phyloP scores from a whole-genome alignment of 2,113 vertebrate species.

The Passer domesticus region DNA sequence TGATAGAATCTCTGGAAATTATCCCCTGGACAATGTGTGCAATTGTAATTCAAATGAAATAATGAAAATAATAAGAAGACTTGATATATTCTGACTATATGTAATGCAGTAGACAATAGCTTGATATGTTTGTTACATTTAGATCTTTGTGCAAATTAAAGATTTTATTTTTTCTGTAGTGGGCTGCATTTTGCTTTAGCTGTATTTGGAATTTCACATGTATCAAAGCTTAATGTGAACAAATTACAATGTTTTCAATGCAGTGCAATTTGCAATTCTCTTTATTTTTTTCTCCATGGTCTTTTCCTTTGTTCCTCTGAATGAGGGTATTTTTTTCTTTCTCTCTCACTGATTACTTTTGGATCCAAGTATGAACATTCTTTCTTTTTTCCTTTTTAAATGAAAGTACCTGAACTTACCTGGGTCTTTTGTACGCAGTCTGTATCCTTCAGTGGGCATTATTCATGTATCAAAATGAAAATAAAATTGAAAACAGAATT shows the following conservation, averaged over 20 bases:
- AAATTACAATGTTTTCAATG: background rate
- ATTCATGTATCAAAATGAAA: conserved; percentile 42
- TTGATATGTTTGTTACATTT: background rate
- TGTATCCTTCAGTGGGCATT: conserved; percentile 1
- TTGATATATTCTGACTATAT: background rate
- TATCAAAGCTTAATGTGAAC: background rate
- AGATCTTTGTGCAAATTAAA: conserved; percentile 10
- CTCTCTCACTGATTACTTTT: background rate
- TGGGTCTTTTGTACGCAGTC: background rate
- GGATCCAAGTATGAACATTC: background rate
- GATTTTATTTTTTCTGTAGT: background rate
- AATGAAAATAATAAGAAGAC: background rate
- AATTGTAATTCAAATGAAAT: conserved; percentile 41
- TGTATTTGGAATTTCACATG: background rate
- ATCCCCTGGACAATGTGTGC: background rate
- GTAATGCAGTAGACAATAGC: background rate
- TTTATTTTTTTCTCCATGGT: background rate
- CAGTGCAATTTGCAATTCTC: background rate
- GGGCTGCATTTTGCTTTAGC: background rate
- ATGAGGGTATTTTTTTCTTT: background rate
- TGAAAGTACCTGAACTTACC: background rate
- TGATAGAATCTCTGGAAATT: conserved; percentile 18
- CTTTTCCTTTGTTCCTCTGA: background rate
- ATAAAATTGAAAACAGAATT: background rate
- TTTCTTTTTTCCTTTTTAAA: background rate